Base-by-base conservation (phyloP, 2,797 vertebrate genomes). In the Tauraco hartlaubi region DNA sequence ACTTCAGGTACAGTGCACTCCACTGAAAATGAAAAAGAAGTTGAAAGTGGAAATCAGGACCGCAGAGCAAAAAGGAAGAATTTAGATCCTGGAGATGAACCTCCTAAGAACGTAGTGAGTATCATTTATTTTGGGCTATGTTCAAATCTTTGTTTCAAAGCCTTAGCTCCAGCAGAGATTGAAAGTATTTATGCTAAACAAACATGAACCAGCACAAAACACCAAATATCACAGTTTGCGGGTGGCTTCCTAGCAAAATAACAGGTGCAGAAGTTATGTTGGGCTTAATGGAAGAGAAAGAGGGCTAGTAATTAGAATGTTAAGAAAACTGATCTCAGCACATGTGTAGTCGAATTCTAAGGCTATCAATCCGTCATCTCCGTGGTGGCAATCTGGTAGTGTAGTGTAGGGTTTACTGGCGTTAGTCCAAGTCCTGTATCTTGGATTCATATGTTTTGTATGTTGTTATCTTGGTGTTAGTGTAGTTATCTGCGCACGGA, bases 71-170 rank as follows among this genome's bases (percentile, higher is more conserved):
- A 74, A 92, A 94, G 75, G 48, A 97, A 82, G 74, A 96, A 66
- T 86, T n/a, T 51, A 35, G 97, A 93, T 37, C 11, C 67, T 91
- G 95, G 94, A 89, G 96, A 94, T 85, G 89, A 49, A 35, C 59
- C 96, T 87, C 9, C 80, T 19, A 91, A 97, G 71, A 96, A 96
- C 92, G 18, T 9, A 13, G 97, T 97, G 76, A 94, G 97, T 97
- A 80, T 89, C 1, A 5, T 85, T 80, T 86, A 14, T 63, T 93
- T 89, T 44, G 8, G 54, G 11, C 17, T n/a, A 1, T 49, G 35
- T 89, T 77, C 41, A 73, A 43, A 49, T 71, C 9, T 20, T 84
- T 55, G 12, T 88, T 84, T 90, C 2, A 7, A 77, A 68, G 23
- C 31, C 9, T 44, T 62, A 73, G 37, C 15, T 85, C 29, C 51